Conservation (phyloP, 2,888 invertebrate species). For the Lasioglossum vierecki region DNA sequence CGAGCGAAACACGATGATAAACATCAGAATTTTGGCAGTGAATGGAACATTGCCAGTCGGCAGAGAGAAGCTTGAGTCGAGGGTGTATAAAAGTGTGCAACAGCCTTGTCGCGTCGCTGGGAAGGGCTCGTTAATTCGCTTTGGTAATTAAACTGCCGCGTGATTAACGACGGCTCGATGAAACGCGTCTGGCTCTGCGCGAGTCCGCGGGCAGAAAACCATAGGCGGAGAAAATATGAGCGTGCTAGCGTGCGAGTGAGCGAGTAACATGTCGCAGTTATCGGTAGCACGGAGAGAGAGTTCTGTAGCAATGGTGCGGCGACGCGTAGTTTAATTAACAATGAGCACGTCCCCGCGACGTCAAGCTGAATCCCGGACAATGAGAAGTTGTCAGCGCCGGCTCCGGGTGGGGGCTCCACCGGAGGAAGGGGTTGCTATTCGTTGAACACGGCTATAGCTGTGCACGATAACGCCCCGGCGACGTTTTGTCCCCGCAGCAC, state of each 20-base stretch:
- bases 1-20: neutral
- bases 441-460: conserved; percentile 62
- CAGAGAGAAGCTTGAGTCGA: neutral
- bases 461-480: conserved; percentile 64
- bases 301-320: conserved; percentile 75
- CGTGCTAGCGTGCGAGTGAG: conserved; percentile 15
- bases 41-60: neutral
- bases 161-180: conserved; percentile 78
- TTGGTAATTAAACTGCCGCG: conserved; percentile 79
- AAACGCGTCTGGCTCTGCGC: conserved; percentile 53
- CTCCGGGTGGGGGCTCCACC: conserved; percentile 51
- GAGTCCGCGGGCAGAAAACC: conserved; percentile 38
- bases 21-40: neutral
- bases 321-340: conserved; percentile 81
- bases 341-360: conserved; percentile 76
- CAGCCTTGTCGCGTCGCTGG: neutral
- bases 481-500: conserved; percentile 59
- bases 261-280: conserved; percentile 50
- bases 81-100: neutral
- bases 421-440: conserved; percentile 55
- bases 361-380: conserved; percentile 79
- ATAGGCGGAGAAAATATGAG: conserved; percentile 7
- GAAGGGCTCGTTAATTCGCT: conserved; percentile 72
- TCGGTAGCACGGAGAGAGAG: conserved; percentile 63
- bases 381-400: conserved; percentile 79